Percentiles rank a stretch among this genome's conserved stretches.
Evolutionary conservation across 2,113 vertebrate genomes (phyloP).

Genomic region (Accipiter virgatus): DNA sequence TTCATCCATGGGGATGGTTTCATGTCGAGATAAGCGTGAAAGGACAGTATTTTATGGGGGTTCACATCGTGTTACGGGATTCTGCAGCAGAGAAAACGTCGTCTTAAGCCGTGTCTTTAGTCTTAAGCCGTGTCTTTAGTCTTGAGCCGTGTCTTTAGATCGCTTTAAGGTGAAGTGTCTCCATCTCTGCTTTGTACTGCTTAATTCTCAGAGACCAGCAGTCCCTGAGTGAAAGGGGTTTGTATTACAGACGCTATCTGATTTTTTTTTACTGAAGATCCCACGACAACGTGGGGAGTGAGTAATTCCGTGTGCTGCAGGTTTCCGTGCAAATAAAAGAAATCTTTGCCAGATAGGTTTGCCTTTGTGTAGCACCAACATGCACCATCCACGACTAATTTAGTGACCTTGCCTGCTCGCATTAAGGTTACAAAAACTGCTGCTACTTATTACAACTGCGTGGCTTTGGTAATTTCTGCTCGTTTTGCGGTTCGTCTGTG

Average conservation of each 20-base stretch:
- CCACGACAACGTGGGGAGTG: accelerated
- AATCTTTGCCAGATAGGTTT: neutral
- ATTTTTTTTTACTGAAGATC: too few relatives aligned
- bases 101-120: neutral
- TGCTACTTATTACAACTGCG: neutral
- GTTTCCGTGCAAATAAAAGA: neutral
- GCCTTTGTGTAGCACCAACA: conserved; percentile 28
- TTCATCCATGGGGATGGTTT: neutral
- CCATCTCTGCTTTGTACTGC: neutral
- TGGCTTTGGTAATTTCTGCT: neutral
- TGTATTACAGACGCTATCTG: neutral
- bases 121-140: neutral
- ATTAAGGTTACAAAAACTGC: neutral
- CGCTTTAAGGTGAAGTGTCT: neutral
- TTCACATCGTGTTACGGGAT: neutral
- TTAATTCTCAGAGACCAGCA: neutral
- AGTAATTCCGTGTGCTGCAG: neutral
- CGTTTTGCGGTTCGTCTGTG: neutral
- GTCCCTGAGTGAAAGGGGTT: neutral
- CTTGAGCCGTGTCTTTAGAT: neutral
- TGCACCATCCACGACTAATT: neutral
- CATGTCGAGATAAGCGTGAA: neutral
- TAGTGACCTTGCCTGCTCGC: conserved; percentile 25
- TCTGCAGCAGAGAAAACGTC: neutral
- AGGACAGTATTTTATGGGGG: neutral